Percentiles rank a stretch among this genome's conserved stretches.
phyloP scores from a whole-genome alignment of 2,797 vertebrate genomes.

The Sarcophilus harrisii region DNA sequence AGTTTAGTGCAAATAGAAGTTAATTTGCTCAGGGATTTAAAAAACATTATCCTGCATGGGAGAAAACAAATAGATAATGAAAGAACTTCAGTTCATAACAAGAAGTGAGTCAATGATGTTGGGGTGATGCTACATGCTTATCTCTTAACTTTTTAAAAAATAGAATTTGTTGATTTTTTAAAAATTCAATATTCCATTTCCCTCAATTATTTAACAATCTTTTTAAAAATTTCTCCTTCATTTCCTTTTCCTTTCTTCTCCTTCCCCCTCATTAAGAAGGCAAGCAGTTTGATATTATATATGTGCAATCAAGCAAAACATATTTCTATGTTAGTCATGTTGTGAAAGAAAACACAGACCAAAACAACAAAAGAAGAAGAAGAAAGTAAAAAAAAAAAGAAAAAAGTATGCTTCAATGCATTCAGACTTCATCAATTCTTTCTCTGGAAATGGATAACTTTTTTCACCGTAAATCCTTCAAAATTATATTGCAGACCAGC shows the following conservation, averaged over 20 bases:
- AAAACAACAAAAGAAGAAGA: background rate
- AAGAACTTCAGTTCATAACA: background rate
- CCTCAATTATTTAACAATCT: background rate
- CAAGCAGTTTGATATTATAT: background rate
- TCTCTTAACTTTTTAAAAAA: background rate
- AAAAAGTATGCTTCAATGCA: background rate
- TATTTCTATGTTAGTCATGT: background rate
- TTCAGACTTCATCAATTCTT: background rate
- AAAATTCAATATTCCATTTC: background rate
- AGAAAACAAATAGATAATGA: background rate
- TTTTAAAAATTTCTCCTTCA: background rate
- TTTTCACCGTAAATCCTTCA: background rate
- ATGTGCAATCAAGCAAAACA: background rate
- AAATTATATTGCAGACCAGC: background rate
- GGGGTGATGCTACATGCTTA: background rate
- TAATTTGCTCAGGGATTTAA: background rate
- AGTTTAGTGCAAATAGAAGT: constrained; percentile 38
- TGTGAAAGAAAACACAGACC: background rate
- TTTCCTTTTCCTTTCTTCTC: background rate
- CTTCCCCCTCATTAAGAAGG: background rate
- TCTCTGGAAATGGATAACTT: background rate
- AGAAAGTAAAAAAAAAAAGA: background rate
- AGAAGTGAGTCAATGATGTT: background rate
- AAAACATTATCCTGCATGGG: background rate
- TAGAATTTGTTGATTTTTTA: background rate